phyloP scores from a whole-genome alignment of 2,113 vertebrate genomes.

The Laticauda laticaudata region DNA sequence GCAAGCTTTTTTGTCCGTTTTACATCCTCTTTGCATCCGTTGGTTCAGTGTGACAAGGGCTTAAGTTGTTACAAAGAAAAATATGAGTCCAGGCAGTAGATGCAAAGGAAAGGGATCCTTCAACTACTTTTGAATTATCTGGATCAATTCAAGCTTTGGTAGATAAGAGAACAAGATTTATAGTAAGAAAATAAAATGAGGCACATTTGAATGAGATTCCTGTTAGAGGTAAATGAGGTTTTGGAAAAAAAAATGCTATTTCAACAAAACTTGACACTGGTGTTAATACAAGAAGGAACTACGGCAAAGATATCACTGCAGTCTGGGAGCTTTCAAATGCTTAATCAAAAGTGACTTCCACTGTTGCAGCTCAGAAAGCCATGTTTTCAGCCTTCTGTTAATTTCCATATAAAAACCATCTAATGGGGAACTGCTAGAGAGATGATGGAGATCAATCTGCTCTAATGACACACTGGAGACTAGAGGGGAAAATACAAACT shows the following conservation, averaged over 20 bases:
- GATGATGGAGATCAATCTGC: conserved; percentile 76
- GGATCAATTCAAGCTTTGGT: neutral
- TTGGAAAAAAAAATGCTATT: conserved; percentile 43
- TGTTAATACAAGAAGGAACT: conserved; percentile 67
- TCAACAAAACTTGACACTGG: conserved; percentile 59
- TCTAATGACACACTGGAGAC: conserved; percentile 76
- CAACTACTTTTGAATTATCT: neutral
- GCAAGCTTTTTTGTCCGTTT: too few species aligned
- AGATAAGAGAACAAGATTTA: conserved; percentile 19
- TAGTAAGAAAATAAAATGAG: conserved; percentile 51
- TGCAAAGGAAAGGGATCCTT: neutral
- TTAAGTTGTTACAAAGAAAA: neutral
- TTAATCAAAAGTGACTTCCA: conserved; percentile 79
- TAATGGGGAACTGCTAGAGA: conserved; percentile 74
- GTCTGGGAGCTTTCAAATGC: conserved; percentile 59
- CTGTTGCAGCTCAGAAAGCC: conserved; percentile 75
- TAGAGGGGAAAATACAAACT: conserved; percentile 74
- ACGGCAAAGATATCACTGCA: conserved; percentile 69
- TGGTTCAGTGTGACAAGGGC: too few species aligned
- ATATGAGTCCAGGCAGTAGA: neutral
- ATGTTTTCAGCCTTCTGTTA: conserved; percentile 76
- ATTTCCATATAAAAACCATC: conserved; percentile 82
- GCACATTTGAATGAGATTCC: conserved; percentile 52
- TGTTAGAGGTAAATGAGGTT: conserved; percentile 41
- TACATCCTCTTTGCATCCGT: too few species aligned